Base-by-base conservation (phyloP, 2,888 invertebrate species). In the Oscheius myriophilus region DNA sequence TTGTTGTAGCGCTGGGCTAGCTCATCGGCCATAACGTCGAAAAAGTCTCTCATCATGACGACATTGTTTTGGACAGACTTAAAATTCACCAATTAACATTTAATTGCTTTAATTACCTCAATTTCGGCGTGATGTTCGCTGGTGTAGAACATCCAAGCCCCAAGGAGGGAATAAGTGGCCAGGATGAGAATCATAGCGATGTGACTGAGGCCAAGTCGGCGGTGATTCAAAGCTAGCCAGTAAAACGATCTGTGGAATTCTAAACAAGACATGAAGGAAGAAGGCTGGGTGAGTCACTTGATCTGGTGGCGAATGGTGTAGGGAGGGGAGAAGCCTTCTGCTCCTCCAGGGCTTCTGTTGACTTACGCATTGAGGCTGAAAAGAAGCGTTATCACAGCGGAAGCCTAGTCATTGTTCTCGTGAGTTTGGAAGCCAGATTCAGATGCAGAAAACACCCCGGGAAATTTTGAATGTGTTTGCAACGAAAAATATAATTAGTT, bases 211-310 rank as follows among this genome's bases (percentile, higher is more conserved):
- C 77, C 77, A 33, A 77, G 67, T 39, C 72, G 72, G 43, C 73
- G 73, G 57, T 76, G 75, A 61, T 76, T 72, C 43, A 74, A 71
- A 14, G 77, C 75, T 25, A 79, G 71, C 70, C 72, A 79, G 51
- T 79, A 79, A 64, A 79, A 76, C 2, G 77, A 77, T 25, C 73
- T 67, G 9, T 70, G 71, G 53, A 79, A 77, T 58, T 71, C 79
- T 76, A 63, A 52, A 76, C 42, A n/a, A n/a, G n/a, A n/a, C n/a
- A n/a, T 45, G n/a, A n/a, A n/a, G n/a, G n/a, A n/a, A n/a, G n/a
- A n/a, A n/a, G n/a, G n/a, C n/a, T n/a, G n/a, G n/a, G n/a, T n/a
- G n/a, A n/a, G n/a, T n/a, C 26, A 65, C 55, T 53, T 18, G 64
- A 53, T 65, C 64, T 54, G 39, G 64, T 65, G n/a, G 53, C 33